These are phyloP conservation scores for Drosophila vallismaia DNA, from an alignment of 2,888 invertebrate species.

Conservation along the genomic window DNA sequence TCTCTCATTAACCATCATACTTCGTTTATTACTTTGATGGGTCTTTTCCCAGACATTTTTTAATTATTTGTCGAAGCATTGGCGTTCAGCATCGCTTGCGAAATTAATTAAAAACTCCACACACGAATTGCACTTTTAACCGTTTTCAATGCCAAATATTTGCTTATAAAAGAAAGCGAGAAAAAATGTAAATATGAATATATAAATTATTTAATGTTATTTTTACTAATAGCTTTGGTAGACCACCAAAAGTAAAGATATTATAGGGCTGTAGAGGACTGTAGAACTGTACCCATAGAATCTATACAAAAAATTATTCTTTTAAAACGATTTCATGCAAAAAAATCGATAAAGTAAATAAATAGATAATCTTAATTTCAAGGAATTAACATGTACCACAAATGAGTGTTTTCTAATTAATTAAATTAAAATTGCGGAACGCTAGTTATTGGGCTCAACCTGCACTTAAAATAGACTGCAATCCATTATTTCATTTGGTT, in stretches of 20 bases:
- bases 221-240: neutral
- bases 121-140: neutral
- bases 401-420: neutral
- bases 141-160: constrained; percentile 1
- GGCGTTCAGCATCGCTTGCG: no score
- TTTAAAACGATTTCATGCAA: no score
- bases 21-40: no score
- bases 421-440: neutral
- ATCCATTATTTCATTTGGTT: constrained; percentile 2
- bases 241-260: neutral
- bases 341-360: neutral
- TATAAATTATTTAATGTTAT: neutral
- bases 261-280: no score
- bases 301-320: no score
- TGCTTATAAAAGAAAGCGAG: neutral
- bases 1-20: no score
- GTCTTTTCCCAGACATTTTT: no score
- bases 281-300: no score
- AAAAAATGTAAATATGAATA: neutral
- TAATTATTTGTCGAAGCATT: no score
- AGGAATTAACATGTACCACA: no score
- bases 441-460: neutral
- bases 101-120: constrained; percentile 6
- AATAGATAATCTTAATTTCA: neutral
- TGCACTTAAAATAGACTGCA: neutral